Percentiles rank a stretch among this genome's conserved stretches.
Evolutionary conservation across 2,888 invertebrate genomes (phyloP).

Genomic region (Sisyra nigra): DNA sequence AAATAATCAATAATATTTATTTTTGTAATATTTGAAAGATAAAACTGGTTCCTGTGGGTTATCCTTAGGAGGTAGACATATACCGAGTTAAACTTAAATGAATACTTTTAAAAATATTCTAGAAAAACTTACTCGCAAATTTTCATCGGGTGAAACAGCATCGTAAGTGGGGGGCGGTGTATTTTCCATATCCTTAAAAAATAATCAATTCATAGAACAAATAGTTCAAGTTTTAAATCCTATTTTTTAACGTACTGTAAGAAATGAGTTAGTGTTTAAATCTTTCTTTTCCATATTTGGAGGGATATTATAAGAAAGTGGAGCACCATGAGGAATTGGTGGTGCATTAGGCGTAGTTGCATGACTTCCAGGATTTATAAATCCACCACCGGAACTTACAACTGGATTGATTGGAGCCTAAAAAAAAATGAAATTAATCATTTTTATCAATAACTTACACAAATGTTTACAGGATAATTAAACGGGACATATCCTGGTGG

Average conservation of each 20-base stretch:
- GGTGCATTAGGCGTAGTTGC: conserved; percentile 15
- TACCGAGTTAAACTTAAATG: too few relatives aligned
- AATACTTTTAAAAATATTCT: too few relatives aligned
- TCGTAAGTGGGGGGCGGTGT: conserved; percentile 50
- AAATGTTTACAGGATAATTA: conserved; percentile 41
- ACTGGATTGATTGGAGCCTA: background rate
- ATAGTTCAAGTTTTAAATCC: too few relatives aligned
- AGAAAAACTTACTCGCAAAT: conserved; percentile 44
- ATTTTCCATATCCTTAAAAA: conserved; percentile 21
- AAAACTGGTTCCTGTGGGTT: too few relatives aligned
- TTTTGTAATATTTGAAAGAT: too few relatives aligned
- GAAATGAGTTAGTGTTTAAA: conserved; percentile 41
- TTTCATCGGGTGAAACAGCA: conserved; percentile 56
- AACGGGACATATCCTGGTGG: conserved; percentile 41
- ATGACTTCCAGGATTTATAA: conserved; percentile 7
- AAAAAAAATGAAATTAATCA: background rate
- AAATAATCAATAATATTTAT: too few relatives aligned
- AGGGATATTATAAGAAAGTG: conserved; percentile 53
- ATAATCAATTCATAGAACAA: conserved; percentile 3
- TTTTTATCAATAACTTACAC: conserved; percentile 4
- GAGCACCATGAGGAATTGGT: conserved; percentile 23
- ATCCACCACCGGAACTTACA: conserved; percentile 2
- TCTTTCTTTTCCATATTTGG: conserved; percentile 43
- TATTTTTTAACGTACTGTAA: conserved; percentile 27
- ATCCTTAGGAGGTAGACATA: too few relatives aligned